These are phyloP conservation scores for Mesorhabditis belari DNA, from an alignment of 2,888 invertebrate genomes.

Conservation along the genomic window DNA sequence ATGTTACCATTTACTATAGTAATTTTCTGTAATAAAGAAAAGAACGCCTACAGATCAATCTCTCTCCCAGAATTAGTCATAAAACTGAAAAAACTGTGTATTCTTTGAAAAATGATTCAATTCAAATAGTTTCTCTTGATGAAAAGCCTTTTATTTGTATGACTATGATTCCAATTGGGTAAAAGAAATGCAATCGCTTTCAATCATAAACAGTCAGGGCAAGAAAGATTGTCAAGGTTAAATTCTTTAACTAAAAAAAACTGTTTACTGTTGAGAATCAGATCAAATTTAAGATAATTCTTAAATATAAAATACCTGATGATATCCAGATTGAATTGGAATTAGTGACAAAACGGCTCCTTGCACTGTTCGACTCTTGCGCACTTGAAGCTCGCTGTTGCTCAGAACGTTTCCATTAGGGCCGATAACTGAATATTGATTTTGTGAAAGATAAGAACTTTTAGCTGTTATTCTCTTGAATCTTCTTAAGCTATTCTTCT, in stretches of 20 bases:
- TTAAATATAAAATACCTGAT: constrained; percentile 25
- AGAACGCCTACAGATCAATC: no score
- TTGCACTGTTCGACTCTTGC: constrained; percentile 43
- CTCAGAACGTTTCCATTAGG: constrained; percentile 16
- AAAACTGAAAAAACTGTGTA: no score
- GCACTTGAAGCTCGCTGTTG: constrained; percentile 17
- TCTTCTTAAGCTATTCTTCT: not conserved
- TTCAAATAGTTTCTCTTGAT: no score
- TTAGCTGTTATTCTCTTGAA: not conserved
- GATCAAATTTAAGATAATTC: not conserved
- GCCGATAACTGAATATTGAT: constrained; percentile 22
- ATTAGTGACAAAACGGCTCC: constrained; percentile 41
- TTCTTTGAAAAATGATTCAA: no score
- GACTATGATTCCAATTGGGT: no score
- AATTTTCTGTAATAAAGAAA: no score
- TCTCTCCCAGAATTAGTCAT: no score
- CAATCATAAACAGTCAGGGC: no score
- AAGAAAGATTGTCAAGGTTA: not conserved
- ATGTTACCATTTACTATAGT: no score
- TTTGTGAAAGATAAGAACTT: no score
- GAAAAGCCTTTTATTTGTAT: no score
- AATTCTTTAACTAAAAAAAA: not conserved
- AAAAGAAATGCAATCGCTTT: no score
- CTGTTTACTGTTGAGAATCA: not conserved
- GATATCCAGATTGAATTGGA: constrained; percentile 34